A percentile compares a stretch with the other conserved stretches of the same genome.
These are phyloP conservation scores for Clinocottus analis DNA, from an alignment of 2,113 vertebrate species.

Conservation along the genomic window DNA sequence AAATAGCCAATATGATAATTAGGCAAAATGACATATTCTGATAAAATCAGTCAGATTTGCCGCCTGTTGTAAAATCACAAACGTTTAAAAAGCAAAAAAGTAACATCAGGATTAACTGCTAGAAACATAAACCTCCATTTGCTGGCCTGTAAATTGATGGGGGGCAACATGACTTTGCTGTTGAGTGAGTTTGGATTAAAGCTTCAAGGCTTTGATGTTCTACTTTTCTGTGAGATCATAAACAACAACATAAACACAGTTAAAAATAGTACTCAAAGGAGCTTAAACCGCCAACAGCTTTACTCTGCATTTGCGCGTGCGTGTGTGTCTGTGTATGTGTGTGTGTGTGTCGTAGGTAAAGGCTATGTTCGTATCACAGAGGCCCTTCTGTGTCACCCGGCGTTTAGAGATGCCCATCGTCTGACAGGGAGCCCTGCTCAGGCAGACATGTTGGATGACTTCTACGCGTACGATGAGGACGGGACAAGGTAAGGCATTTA, in stretches of 20 bases:
- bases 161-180: no score
- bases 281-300: neutral
- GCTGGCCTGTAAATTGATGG: neutral
- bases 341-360: constrained; percentile 80
- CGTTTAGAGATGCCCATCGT: constrained; percentile 90
- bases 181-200: neutral
- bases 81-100: neutral
- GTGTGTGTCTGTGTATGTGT: constrained; percentile 24
- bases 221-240: neutral
- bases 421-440: constrained; percentile 93
- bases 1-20: neutral
- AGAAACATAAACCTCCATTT: neutral
- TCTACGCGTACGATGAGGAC: constrained; percentile 99
- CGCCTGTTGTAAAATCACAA: neutral
- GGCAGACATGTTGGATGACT: constrained; percentile 92
- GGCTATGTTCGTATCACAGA: constrained; percentile 97
- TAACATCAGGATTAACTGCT: neutral
- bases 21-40: neutral
- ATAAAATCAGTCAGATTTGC: neutral
- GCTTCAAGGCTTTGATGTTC: neutral
- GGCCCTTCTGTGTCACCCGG: constrained; percentile 90
- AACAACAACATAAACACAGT: neutral
- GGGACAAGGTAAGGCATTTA: constrained; percentile 84
- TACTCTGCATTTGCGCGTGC: constrained; percentile 20
- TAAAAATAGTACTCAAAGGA: neutral